A percentile compares a stretch with the other conserved stretches of the same genome.
Evolutionary conservation across 2,888 invertebrate genomes (phyloP).

Genomic region (Acheta domesticus): DNA sequence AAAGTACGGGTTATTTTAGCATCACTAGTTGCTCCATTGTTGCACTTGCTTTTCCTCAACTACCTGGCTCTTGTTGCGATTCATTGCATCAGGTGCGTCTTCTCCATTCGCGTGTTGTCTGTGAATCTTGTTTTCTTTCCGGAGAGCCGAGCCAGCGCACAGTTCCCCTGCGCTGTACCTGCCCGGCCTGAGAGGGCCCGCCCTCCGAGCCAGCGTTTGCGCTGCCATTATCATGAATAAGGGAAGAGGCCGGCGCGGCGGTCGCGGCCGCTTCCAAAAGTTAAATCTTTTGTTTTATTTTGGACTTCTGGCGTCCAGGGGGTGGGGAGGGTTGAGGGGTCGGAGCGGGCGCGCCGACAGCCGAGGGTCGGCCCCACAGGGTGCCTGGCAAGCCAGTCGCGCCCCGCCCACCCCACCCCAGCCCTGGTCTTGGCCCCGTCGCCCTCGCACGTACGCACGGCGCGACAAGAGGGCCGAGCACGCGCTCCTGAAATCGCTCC

Average conservation of each 20-base stretch:
- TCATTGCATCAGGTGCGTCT: too few relatives aligned
- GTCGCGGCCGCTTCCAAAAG: background rate
- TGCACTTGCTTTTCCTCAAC: too few relatives aligned
- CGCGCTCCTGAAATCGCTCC: background rate
- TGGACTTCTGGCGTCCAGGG: background rate
- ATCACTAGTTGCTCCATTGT: too few relatives aligned
- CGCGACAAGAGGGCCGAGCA: background rate
- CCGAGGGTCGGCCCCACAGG: background rate
- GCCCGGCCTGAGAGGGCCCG: too few relatives aligned
- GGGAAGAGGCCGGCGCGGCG: background rate
- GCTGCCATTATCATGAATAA: constrained; percentile 9
- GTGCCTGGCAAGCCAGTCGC: background rate
- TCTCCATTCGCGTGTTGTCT: too few relatives aligned
- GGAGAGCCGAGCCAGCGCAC: too few relatives aligned
- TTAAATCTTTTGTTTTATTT: constrained; percentile 18
- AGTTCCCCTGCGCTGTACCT: too few relatives aligned
- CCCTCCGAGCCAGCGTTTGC: background rate
- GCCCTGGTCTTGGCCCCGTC: background rate
- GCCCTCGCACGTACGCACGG: background rate
- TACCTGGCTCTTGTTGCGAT: too few relatives aligned
- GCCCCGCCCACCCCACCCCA: background rate
- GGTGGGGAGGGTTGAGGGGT: background rate
- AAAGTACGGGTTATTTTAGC: too few relatives aligned
- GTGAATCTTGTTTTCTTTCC: too few relatives aligned
- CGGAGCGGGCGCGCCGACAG: background rate